A percentile compares a stretch with the other conserved stretches of the same genome.
Evolutionary conservation across 30 jellyfish, hydroid and myxozoan genomes (phyloP).

Genomic region (Aurelia aurita): DNA sequence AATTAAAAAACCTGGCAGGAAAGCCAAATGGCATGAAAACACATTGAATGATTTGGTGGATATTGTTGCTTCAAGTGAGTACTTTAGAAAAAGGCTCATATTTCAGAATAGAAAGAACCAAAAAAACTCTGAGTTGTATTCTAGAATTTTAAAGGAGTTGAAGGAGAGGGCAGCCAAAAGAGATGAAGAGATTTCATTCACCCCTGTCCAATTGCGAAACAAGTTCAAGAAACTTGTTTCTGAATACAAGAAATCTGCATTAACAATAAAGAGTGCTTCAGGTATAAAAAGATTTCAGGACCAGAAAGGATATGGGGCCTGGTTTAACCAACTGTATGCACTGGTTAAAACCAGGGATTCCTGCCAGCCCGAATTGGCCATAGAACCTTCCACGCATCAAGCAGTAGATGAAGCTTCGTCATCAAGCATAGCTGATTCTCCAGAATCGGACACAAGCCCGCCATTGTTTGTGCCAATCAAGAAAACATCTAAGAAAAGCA

Average conservation of each 20-base stretch:
- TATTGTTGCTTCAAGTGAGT: constrained; percentile 25
- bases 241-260: constrained; percentile 38
- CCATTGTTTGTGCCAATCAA: no score
- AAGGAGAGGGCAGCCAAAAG: constrained; percentile 18
- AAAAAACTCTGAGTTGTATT: constrained; percentile 11
- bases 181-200: constrained; percentile 18
- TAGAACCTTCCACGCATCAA: no score
- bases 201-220: constrained; percentile 23
- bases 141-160: constrained; percentile 14
- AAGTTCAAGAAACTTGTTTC: constrained; percentile 23
- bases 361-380: no score
- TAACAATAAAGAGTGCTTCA: constrained; percentile 26
- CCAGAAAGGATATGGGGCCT: no score
- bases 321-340: no score
- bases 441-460: no score
- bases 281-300: no score
- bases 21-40: constrained; percentile 11
- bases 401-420: no score
- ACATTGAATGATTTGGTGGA: constrained; percentile 19
- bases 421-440: no score
- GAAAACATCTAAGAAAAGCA: no score
- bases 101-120: constrained; percentile 17
- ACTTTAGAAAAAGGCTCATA: constrained; percentile 13
- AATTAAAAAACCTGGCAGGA: constrained; percentile 27
- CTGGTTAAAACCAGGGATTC: no score